These are phyloP conservation scores for Apoderus coryli DNA, from an alignment of 2,888 invertebrate species.

Conservation along the genomic window DNA sequence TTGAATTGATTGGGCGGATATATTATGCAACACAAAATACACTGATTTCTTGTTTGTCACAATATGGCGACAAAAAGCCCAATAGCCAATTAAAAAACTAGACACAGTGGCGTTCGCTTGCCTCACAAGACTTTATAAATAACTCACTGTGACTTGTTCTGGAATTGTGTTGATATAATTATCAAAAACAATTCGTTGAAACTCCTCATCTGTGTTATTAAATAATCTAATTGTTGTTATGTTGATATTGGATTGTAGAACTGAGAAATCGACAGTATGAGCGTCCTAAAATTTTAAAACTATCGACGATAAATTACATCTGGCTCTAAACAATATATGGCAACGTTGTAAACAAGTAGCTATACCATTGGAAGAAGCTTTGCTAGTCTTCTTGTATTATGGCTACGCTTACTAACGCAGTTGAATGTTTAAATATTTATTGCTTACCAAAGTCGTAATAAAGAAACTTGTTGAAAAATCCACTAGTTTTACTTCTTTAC, in stretches of 20 bases:
- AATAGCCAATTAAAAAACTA: no score
- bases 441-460: slow-evolving; percentile 44
- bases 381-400: no score
- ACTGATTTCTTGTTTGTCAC: no score
- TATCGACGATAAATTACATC: background rate
- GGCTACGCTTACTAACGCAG: no score
- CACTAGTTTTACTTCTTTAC: slow-evolving; percentile 65
- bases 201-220: slow-evolving; percentile 38
- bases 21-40: no score
- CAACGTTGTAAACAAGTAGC: no score
- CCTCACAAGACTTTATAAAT: no score
- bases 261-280: slow-evolving; percentile 44
- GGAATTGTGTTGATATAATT: slow-evolving; percentile 12
- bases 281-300: slow-evolving; percentile 37
- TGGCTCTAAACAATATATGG: slow-evolving; percentile 1
- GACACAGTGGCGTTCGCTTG: no score
- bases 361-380: no score
- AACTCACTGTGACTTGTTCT: slow-evolving; percentile 12
- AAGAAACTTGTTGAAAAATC: slow-evolving; percentile 51
- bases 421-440: background rate
- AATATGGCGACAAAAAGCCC: no score
- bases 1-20: no score
- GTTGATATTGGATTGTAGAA: slow-evolving; percentile 47
- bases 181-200: slow-evolving; percentile 20
- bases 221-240: slow-evolving; percentile 55